Percentiles rank a stretch among this genome's conserved stretches.
Conservation (phyloP, 2,113 vertebrate genomes). For the Siphamia tubifer region DNA sequence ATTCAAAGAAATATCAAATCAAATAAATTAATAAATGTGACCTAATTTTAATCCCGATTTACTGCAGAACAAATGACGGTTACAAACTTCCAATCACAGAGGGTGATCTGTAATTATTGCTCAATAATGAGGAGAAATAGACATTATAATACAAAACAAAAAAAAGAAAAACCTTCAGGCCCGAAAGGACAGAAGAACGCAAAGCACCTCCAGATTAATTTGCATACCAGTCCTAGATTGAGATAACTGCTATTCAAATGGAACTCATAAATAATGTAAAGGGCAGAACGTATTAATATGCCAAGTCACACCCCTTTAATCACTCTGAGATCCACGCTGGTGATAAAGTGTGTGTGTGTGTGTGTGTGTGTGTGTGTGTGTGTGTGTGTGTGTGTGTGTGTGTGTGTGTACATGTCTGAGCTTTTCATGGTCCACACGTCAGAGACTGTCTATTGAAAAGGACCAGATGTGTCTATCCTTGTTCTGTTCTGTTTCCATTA, state of each 20-base stretch:
- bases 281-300: slow-evolving; percentile 52
- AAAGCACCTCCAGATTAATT: slow-evolving; percentile 26
- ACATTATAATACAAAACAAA: neutral
- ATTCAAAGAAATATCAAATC: too few species aligned
- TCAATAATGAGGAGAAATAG: slow-evolving; percentile 8
- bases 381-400: slow-evolving; percentile 5
- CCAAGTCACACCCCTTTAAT: slow-evolving; percentile 70
- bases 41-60: neutral
- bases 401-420: slow-evolving; percentile 6
- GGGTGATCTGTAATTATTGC: neutral
- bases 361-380: neutral
- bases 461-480: slow-evolving; percentile 59
- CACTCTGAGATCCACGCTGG: slow-evolving; percentile 7
- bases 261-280: slow-evolving; percentile 69
- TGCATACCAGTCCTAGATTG: slow-evolving; percentile 42
- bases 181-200: slow-evolving; percentile 12
- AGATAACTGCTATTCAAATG: slow-evolving; percentile 56
- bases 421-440: slow-evolving; percentile 37
- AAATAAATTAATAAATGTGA: too few species aligned
- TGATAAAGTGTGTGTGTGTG: slow-evolving; percentile 16
- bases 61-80: neutral
- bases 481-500: slow-evolving; percentile 19
- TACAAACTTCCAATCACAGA: neutral
- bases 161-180: neutral
- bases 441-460: slow-evolving; percentile 42